Evolutionary conservation across 2,888 invertebrate genomes (phyloP).

Genomic region (Copidosoma aretas): DNA sequence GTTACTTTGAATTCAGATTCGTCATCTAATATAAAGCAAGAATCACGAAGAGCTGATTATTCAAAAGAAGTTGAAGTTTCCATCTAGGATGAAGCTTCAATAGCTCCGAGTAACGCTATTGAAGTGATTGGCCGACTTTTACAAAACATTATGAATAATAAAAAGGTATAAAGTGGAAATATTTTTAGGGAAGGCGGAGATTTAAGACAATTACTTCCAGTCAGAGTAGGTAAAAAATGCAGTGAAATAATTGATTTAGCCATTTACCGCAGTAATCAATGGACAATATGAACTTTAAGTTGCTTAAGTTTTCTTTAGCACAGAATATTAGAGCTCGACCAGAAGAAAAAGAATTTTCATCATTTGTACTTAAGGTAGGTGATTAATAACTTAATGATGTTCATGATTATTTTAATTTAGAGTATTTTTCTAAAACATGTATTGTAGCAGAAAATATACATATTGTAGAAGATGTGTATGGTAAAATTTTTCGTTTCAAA

Average conservation of each 20-base stretch:
- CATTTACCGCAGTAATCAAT: constrained; percentile 43
- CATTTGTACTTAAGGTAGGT: constrained; percentile 37
- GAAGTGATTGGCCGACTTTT: constrained; percentile 43
- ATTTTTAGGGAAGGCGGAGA: constrained; percentile 41
- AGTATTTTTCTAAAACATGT: constrained; percentile 33
- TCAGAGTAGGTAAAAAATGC: constrained; percentile 31
- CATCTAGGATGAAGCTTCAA: constrained; percentile 34
- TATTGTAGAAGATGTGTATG: constrained; percentile 22
- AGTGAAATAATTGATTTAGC: constrained; percentile 41
- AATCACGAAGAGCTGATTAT: constrained; percentile 3
- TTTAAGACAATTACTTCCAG: constrained; percentile 37
- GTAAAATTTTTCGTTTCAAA: too few relatives aligned
- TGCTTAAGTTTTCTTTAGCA: constrained; percentile 41
- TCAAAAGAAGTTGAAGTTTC: constrained; percentile 24
- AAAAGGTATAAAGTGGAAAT: constrained; percentile 45
- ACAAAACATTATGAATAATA: constrained; percentile 44
- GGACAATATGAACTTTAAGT: constrained; percentile 29
- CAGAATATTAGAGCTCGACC: constrained; percentile 42
- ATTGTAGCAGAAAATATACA: constrained; percentile 24
- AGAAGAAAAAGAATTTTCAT: constrained; percentile 39
- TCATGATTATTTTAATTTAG: constrained; percentile 32
- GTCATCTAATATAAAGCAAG: constrained; percentile 20
- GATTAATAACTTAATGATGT: constrained; percentile 40
- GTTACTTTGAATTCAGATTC: constrained; percentile 23
- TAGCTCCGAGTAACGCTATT: constrained; percentile 39